Evolutionary conservation across 2,113 vertebrate genomes (phyloP).

Genomic region (Indri indri): DNA sequence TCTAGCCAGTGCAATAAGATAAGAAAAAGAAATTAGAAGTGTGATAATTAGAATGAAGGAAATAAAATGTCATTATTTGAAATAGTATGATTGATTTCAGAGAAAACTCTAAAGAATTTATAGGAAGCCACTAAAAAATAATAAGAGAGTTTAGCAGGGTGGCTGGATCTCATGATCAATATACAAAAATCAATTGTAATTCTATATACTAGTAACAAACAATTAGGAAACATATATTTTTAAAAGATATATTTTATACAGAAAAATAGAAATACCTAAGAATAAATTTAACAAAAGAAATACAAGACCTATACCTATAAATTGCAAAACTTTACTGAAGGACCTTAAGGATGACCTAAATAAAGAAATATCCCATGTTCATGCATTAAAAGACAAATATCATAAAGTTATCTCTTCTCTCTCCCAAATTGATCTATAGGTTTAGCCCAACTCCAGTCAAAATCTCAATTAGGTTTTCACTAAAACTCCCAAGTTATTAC

Average conservation of each 20-base stretch:
- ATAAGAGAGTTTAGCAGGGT: background rate
- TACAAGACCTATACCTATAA: background rate
- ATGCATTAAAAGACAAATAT: background rate
- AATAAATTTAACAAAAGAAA: background rate
- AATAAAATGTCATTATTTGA: background rate
- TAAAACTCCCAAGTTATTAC: background rate
- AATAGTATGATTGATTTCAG: background rate
- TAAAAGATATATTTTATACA: background rate
- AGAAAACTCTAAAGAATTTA: background rate
- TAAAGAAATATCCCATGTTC: background rate
- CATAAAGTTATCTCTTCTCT: background rate
- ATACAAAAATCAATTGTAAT: background rate
- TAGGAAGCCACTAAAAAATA: background rate
- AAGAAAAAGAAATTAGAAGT: background rate
- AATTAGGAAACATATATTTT: conserved; percentile 5
- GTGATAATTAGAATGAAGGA: background rate
- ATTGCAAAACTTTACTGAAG: background rate
- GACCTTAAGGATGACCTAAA: conserved; percentile 3
- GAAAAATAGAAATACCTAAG: background rate
- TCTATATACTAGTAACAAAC: background rate
- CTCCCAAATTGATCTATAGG: background rate
- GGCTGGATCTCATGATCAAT: background rate
- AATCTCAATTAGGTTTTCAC: background rate
- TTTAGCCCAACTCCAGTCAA: background rate
- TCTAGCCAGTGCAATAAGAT: background rate